phyloP scores from a whole-genome alignment of 2,888 invertebrate species.

The Andrena bucephala region DNA sequence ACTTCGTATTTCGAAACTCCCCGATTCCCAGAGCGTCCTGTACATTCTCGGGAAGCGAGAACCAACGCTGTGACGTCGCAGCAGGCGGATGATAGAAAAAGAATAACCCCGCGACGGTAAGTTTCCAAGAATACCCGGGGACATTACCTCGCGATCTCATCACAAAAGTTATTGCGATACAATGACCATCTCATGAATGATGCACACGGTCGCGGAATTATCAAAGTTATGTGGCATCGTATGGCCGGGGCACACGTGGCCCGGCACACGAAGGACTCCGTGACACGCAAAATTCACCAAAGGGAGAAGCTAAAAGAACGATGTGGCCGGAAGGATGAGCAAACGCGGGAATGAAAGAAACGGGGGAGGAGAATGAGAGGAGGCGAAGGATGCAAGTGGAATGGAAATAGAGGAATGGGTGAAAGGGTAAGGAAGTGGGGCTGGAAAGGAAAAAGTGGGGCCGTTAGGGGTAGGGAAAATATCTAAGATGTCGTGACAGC shows the following conservation, averaged over 20 bases:
- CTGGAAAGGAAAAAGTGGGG: conserved; percentile 12
- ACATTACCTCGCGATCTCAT: conserved; percentile 62
- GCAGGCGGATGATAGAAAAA: neutral
- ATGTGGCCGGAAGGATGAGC: conserved; percentile 35
- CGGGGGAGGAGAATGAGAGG: conserved; percentile 11
- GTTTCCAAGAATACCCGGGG: conserved; percentile 54
- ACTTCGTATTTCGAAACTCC: conserved; percentile 7
- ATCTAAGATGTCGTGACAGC: conserved; percentile 73
- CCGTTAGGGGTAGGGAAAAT: conserved; percentile 46
- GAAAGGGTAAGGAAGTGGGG: conserved; percentile 18
- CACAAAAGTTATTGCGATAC: conserved; percentile 73
- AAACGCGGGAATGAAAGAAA: conserved; percentile 15
- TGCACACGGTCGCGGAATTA: conserved; percentile 68
- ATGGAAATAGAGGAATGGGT: conserved; percentile 4
- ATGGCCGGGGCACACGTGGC: conserved; percentile 55
- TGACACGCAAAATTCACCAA: conserved; percentile 74
- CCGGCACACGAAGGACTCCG: conserved; percentile 62
- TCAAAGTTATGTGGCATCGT: conserved; percentile 72
- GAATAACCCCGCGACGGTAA: conserved; percentile 41
- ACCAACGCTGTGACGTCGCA: conserved; percentile 10
- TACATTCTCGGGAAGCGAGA: conserved; percentile 1
- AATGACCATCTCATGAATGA: conserved; percentile 72
- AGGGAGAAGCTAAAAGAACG: conserved; percentile 44
- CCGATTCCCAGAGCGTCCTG: neutral
- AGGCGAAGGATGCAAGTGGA: neutral